Conservation (phyloP, 2,113 vertebrate genomes). For the Sterna hirundo region DNA sequence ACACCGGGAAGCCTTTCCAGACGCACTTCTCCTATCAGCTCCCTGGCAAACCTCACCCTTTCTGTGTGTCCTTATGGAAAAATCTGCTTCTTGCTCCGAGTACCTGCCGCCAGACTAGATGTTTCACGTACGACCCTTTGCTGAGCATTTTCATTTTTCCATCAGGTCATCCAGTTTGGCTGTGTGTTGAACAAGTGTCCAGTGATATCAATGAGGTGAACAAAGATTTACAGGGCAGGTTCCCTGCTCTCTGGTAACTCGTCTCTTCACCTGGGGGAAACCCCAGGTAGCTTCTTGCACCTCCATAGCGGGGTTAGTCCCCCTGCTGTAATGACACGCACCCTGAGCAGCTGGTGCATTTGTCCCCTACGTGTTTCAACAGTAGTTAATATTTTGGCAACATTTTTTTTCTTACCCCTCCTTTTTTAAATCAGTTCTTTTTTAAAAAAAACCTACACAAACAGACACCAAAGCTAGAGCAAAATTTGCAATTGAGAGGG, state of each 20-base stretch:
- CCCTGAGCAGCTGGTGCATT: neutral
- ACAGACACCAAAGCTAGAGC: neutral
- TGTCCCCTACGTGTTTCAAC: fast-evolving
- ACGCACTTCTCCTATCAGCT: neutral
- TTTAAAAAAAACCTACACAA: neutral
- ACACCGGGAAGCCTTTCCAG: neutral
- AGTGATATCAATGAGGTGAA: neutral
- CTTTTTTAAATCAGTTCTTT: neutral
- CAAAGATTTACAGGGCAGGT: neutral
- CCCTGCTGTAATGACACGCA: neutral
- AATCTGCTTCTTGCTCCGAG: neutral
- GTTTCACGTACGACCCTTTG: neutral
- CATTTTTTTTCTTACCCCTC: neutral
- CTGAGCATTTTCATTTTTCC: neutral
- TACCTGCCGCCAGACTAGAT: neutral
- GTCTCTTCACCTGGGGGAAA: neutral
- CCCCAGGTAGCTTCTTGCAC: neutral
- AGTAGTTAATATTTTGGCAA: neutral
- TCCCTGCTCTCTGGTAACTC: neutral
- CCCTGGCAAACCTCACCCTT: neutral
- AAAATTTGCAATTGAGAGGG: neutral
- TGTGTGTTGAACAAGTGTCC: neutral
- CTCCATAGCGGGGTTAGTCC: fast-evolving
- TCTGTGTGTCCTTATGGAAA: neutral
- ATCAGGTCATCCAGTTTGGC: neutral